These are phyloP conservation scores for Eledone cirrhosa DNA, from an alignment of 2,888 invertebrate species.

Conservation along the genomic window DNA sequence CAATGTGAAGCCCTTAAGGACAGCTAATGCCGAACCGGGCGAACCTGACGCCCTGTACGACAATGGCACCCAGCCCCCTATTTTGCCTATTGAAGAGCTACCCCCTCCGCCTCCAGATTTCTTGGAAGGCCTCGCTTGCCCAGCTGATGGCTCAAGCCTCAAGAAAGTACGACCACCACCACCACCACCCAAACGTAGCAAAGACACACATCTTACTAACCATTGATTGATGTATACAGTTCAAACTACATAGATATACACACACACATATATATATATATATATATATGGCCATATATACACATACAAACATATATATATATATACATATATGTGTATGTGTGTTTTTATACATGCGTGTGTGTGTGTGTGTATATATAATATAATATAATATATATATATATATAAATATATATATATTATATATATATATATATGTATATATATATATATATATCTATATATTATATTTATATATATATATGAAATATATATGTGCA, in stretches of 20 bases:
- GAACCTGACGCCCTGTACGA: constrained; percentile 42
- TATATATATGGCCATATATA: no score
- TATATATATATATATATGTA: no score
- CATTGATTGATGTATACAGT: constrained; percentile 25
- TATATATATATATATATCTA: no score
- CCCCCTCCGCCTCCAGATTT: constrained; percentile 62
- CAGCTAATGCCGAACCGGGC: not conserved
- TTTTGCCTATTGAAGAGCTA: constrained; percentile 59
- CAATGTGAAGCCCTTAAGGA: constrained; percentile 22
- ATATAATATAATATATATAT: no score
- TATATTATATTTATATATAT: no score
- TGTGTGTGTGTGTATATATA: not conserved
- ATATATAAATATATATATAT: no score
- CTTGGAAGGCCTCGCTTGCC: constrained; percentile 46
- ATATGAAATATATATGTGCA: no score
- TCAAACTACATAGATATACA: not conserved
- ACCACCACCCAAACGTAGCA: constrained; percentile 55
- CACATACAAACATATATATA: no score
- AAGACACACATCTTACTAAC: constrained; percentile 53
- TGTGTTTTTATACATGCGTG: not conserved
- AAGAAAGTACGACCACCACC: constrained; percentile 53
- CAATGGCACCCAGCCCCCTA: constrained; percentile 47
- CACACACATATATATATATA: no score
- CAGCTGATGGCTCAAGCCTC: constrained; percentile 34
- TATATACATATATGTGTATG: not conserved